Evolutionary conservation across 2,797 vertebrate species (phyloP).

Genomic region (Malacoctenus gilli): DNA sequence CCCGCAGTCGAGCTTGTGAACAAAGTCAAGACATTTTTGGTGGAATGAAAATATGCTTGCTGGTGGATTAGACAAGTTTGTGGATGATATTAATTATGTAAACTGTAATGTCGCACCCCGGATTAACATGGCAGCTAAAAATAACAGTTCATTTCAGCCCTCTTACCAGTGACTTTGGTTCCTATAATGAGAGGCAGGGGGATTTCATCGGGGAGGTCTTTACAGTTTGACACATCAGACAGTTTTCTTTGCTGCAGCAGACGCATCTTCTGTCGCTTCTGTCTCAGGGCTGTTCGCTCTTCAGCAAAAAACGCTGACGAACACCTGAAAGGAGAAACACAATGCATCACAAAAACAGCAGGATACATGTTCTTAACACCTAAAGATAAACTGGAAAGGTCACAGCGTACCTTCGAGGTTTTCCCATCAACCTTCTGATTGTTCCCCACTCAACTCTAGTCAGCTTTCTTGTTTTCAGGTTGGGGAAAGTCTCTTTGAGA

Average conservation of each 20-base stretch:
- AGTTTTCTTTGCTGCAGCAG: constrained; percentile 95
- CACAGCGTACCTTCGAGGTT: constrained; percentile 89
- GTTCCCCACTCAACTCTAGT: constrained; percentile 98
- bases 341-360: neutral
- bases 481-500: constrained; percentile 97
- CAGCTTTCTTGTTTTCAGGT: constrained; percentile 95
- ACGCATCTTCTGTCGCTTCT: constrained; percentile 97
- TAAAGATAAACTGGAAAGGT: neutral
- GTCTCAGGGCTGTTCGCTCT: constrained; percentile 92
- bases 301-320: constrained; percentile 98
- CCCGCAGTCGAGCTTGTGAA: constrained; percentile 90
- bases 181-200: constrained; percentile 96
- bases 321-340: constrained; percentile 82
- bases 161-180: constrained; percentile 92
- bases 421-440: constrained; percentile 97
- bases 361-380: neutral
- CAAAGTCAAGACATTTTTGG: neutral
- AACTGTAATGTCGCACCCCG: too few relatives aligned
- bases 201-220: constrained; percentile 98
- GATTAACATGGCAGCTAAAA: too few relatives aligned
- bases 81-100: too few relatives aligned
- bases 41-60: too few relatives aligned
- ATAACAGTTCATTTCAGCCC: neutral
- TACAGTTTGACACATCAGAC: constrained; percentile 93
- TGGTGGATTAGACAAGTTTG: too few relatives aligned